phyloP scores from a whole-genome alignment of 2,797 vertebrate genomes.

The Phalanger gymnotis region DNA sequence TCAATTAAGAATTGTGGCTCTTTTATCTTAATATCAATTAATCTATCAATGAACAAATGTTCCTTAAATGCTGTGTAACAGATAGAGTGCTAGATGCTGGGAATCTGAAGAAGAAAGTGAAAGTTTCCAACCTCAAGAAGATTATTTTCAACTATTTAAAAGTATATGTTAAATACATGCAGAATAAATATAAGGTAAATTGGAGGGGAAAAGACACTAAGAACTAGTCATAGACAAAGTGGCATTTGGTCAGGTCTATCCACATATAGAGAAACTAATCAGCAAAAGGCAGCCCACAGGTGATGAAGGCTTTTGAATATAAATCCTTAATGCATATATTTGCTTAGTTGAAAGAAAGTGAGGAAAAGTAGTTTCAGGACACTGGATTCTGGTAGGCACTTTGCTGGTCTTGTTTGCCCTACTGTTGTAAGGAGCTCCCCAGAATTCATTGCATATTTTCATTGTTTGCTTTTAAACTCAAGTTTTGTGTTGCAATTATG shows the following conservation, averaged over 20 bases:
- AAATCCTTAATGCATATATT: no score
- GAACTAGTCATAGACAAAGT: background rate
- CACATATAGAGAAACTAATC: background rate
- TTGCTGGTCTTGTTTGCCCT: background rate
- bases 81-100: background rate
- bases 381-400: background rate
- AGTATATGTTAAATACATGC: background rate
- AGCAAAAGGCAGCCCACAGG: background rate
- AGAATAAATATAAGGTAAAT: background rate
- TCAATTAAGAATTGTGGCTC: background rate
- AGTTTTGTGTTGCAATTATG: background rate
- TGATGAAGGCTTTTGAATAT: background rate
- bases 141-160: background rate
- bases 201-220: background rate
- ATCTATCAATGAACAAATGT: background rate
- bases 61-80: background rate
- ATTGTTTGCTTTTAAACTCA: background rate
- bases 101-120: background rate
- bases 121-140: background rate
- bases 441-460: background rate
- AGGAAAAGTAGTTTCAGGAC: background rate
- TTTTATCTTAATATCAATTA: background rate
- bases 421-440: background rate
- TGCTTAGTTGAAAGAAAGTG: no score
- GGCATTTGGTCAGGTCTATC: background rate